phyloP scores from a whole-genome alignment of 92 coral and sea anemone genomes.

The Plumapathes pennacea region DNA sequence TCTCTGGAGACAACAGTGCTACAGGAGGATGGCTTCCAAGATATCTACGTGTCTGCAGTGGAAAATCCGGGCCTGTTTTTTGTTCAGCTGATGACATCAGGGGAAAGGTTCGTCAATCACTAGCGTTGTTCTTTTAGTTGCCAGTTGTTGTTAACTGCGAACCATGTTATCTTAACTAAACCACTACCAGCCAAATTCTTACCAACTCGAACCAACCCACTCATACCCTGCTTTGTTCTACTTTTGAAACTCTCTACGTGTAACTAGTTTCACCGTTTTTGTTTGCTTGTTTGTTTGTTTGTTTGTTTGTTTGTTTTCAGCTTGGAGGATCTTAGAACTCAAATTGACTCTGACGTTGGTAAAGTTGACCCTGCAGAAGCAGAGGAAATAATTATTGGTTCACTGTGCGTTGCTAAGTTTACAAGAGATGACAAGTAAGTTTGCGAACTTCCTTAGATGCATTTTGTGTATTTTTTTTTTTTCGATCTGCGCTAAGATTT shows the following conservation, averaged over 20 bases:
- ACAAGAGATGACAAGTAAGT: constrained; percentile 79
- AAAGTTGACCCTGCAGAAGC: constrained; percentile 31
- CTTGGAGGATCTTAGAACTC: constrained; percentile 65
- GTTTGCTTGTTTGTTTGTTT: background rate
- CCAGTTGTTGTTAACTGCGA: background rate
- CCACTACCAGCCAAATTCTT: too few relatives aligned
- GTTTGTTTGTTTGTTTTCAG: constrained; percentile 22
- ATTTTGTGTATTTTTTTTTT: background rate
- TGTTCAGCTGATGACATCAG: constrained; percentile 55
- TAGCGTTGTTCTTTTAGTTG: background rate
- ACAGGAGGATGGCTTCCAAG: constrained; percentile 70
- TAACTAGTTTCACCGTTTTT: background rate
- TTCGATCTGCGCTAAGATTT: background rate
- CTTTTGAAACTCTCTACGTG: too few relatives aligned
- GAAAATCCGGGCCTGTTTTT: constrained; percentile 80
- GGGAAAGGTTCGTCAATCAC: constrained; percentile 47
- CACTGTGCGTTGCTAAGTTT: constrained; percentile 81
- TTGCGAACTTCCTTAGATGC: background rate
- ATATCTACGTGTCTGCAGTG: constrained; percentile 82
- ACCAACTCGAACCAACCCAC: too few relatives aligned
- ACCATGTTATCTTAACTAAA: too few relatives aligned
- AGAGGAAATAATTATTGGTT: constrained; percentile 73
- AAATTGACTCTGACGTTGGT: constrained; percentile 60
- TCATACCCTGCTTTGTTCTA: too few relatives aligned
- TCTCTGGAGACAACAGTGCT: constrained; percentile 64